Conservation (phyloP, 2,888 invertebrate genomes). For the Epirrhoe tristata region DNA sequence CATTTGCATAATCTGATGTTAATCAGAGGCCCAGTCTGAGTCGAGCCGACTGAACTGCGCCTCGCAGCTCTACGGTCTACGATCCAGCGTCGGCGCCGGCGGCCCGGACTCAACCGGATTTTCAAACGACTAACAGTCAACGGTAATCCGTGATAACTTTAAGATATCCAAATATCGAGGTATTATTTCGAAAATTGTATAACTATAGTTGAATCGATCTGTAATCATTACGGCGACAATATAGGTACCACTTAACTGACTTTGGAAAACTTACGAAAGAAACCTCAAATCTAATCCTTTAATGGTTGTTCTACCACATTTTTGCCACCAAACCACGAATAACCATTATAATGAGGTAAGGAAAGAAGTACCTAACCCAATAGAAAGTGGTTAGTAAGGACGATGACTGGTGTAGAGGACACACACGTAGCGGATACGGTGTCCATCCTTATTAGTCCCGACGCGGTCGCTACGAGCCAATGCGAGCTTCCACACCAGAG, state of each 20-base stretch:
- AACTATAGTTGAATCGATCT: background rate
- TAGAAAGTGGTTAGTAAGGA: conserved; percentile 23
- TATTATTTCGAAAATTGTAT: background rate
- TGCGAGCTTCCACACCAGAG: conserved; percentile 51
- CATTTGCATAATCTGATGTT: conserved; percentile 85
- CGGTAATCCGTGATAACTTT: conserved; percentile 17
- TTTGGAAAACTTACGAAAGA: background rate
- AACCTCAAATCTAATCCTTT: background rate
- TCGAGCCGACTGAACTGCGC: conserved; percentile 27
- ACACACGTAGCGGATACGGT: conserved; percentile 64
- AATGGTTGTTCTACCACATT: background rate
- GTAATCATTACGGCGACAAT: background rate
- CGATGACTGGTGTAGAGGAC: conserved; percentile 45
- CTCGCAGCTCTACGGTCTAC: conserved; percentile 34
- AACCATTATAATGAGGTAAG: background rate
- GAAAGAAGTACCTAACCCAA: background rate
- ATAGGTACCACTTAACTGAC: too few species aligned
- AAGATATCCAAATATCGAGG: background rate
- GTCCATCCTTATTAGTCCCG: conserved; percentile 60
- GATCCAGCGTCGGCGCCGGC: background rate
- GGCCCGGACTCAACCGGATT: conserved; percentile 27
- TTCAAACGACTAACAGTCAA: conserved; percentile 20
- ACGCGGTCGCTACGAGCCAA: conserved; percentile 42
- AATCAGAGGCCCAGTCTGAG: conserved; percentile 74
- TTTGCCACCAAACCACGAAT: background rate